These are phyloP conservation scores for Bos taurus DNA, from an alignment of 2,113 vertebrate species.

Conservation along the genomic window ARS-UCD2.0 NC_037335.1:76758001-76758500, in stretches of 20 bases:
- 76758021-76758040: not conserved
- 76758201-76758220: not conserved
- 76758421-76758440: not conserved
- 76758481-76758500: not conserved
- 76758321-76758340: not conserved
- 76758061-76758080: not conserved
- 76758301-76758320: not conserved
- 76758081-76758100: not conserved
- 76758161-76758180: not conserved
- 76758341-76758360: not conserved
- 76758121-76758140: not conserved
- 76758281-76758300: not conserved
- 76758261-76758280: not conserved
- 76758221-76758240: not conserved
- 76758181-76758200: not conserved
- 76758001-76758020: not conserved
- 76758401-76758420: not conserved
- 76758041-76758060: not conserved
- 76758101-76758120: not conserved
- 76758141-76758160: not conserved
- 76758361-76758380: not conserved
- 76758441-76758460: not conserved
- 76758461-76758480: not conserved
- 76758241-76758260: not conserved
- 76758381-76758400: not conserved